Base-by-base conservation (phyloP, 2,888 invertebrate genomes). In the Dexiosoma caninum region DNA sequence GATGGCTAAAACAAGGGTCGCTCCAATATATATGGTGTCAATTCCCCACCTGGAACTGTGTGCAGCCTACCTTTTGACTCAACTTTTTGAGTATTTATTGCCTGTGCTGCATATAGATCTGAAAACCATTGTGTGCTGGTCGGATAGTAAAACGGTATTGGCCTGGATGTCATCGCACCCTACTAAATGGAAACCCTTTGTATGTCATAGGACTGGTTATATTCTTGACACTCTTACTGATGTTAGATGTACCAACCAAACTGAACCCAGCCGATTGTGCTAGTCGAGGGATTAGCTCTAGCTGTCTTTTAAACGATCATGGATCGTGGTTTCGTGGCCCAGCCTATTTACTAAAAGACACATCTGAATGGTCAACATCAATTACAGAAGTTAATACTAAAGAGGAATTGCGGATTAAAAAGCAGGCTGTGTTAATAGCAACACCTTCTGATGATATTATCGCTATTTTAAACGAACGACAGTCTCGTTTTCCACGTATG, bases 151-250 rank as follows among this genome's bases (percentile, higher is more conserved):
- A 64, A 72, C 64, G 1, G 64, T 72, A 2, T 2, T 59, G 10
- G 44, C 57, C 0, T 51, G 66, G 51, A 8, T 51, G 2, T 46
- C 55, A 0, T 69, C 69, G 6, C 55, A 72, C 8, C n/a, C 64
- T 2, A n/a, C 53, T 5, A 74, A 74, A 5, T 74, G 74, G 64
- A 74, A 66, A 14, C 64, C 64, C 8, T 74, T 74, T 46, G 30
- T 57, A 1, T 32, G 64, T 5, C 53, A 74, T 53, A 8, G 72
- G 2, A 40, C 46, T 19, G 16, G 32, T n/a, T 35, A 70, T 35
- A 71, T 60, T 10, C 30, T 72, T 14, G 42, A 53, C 9, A 51
- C 12, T 0, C 27, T 62, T 42, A 42, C 51, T 51, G 30, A 21
- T 12, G 7, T 3, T n/a, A 72, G 53, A 0, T 72, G 60, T 72